Percentiles rank a stretch among this genome's conserved stretches.
Evolutionary conservation across 2,797 vertebrate species (phyloP).

Genomic region (Smutsia temminckii): DNA sequence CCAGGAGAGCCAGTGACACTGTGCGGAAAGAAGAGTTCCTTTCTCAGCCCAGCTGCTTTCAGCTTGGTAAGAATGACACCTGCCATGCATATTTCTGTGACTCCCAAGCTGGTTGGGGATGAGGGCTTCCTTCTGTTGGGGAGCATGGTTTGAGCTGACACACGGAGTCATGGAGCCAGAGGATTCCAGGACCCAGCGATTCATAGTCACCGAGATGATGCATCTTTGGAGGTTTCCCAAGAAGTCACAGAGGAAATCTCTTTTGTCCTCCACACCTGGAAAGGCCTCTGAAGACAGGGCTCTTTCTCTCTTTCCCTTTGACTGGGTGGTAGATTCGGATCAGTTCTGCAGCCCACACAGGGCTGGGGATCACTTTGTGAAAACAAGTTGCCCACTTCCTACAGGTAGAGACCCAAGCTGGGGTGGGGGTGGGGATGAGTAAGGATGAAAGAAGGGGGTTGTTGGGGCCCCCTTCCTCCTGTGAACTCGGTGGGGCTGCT

Average conservation of each 20-base stretch:
- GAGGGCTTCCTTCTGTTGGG: not conserved
- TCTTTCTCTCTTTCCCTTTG: conserved; percentile 75
- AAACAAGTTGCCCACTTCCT: conserved; percentile 77
- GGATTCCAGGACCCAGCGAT: conserved; percentile 29
- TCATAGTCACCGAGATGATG: conserved; percentile 30
- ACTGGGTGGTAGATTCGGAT: conserved; percentile 67
- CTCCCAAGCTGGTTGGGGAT: not conserved
- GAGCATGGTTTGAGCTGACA: not conserved
- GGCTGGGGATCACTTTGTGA: conserved; percentile 74
- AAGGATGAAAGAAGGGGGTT: conserved; percentile 34
- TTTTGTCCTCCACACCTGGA: conserved; percentile 13
- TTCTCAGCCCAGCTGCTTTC: not conserved
- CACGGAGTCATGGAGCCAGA: not conserved
- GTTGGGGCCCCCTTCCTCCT: not conserved
- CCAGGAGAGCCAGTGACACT: fast-evolving
- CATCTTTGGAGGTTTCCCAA: conserved; percentile 67
- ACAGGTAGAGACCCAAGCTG: not conserved
- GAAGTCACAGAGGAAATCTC: conserved; percentile 56
- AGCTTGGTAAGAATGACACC: not conserved
- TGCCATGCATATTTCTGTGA: not conserved
- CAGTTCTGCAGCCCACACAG: conserved; percentile 5
- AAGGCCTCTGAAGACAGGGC: not conserved
- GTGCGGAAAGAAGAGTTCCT: fast-evolving
- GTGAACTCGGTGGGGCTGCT: not conserved
- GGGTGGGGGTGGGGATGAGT: not conserved